These are phyloP conservation scores for Teleogryllus occipitalis DNA, from an alignment of 1,140 invertebrate genomes.

Conservation along the genomic window DNA sequence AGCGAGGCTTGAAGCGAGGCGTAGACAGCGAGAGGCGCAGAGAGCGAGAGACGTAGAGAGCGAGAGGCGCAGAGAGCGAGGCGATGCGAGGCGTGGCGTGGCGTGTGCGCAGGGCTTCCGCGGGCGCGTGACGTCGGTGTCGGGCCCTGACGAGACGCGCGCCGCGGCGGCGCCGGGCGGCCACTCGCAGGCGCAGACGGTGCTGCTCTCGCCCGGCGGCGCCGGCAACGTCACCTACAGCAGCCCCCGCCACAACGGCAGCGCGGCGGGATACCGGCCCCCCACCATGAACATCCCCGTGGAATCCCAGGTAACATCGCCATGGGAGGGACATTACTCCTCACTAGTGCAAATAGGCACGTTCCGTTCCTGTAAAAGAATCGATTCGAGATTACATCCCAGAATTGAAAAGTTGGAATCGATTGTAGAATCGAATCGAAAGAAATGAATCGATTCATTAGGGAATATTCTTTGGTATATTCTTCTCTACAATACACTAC, in stretches of 20 bases:
- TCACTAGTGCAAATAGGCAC: neutral
- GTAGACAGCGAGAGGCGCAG: too few relatives aligned
- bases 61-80: too few relatives aligned
- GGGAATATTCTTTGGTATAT: too few relatives aligned
- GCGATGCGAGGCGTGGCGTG: too few relatives aligned
- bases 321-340: neutral
- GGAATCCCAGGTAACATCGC: neutral
- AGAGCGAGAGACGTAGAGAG: too few relatives aligned
- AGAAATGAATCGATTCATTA: too few relatives aligned
- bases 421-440: too few relatives aligned
- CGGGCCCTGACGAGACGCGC: slow-evolving; percentile 33
- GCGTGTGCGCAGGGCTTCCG: slow-evolving; percentile 43
- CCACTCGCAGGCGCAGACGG: slow-evolving; percentile 55
- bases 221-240: slow-evolving; percentile 42
- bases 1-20: too few relatives aligned
- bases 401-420: neutral
- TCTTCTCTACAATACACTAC: too few relatives aligned
- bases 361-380: too few relatives aligned
- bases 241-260: slow-evolving; percentile 2
- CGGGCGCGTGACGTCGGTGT: slow-evolving; percentile 51
- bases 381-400: neutral
- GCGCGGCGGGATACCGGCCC: neutral
- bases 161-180: slow-evolving; percentile 41
- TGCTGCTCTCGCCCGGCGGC: slow-evolving; percentile 47
- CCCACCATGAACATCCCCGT: slow-evolving; percentile 11